Percentiles rank a stretch among this genome's conserved stretches.
Evolutionary conservation across 2,888 invertebrate species (phyloP).

Genomic region (Xanthia togata): DNA sequence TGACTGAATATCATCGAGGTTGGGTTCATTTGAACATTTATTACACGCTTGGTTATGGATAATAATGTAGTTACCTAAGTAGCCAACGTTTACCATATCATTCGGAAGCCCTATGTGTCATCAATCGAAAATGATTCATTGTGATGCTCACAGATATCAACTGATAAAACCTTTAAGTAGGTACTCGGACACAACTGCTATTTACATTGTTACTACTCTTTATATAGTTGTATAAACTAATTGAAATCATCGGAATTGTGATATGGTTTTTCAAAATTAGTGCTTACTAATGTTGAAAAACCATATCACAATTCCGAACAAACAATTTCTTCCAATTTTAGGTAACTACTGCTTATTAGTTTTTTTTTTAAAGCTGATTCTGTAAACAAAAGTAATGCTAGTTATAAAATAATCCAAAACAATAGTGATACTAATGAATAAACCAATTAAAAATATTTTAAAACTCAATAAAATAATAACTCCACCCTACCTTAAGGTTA

Average conservation of each 20-base stretch:
- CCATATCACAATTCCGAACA: no score
- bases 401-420: no score
- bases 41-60: neutral
- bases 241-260: no score
- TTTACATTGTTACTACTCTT: neutral
- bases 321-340: no score
- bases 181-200: constrained; percentile 11
- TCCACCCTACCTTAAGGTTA: neutral
- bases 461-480: constrained; percentile 4
- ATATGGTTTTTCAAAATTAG: neutral
- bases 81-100: constrained; percentile 1
- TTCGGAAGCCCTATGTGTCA: constrained; percentile 31
- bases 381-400: neutral
- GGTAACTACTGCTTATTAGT: neutral
- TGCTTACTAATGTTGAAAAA: no score
- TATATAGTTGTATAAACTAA: neutral
- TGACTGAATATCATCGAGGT: constrained; percentile 25
- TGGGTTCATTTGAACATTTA: constrained; percentile 10
- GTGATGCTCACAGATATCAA: constrained; percentile 8
- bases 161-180: constrained; percentile 18
- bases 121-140: constrained; percentile 31
- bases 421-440: neutral
- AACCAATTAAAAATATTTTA: neutral
- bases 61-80: constrained; percentile 13
- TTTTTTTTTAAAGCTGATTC: neutral